phyloP scores from a whole-genome alignment of 2,888 invertebrate genomes.

The Diadegma fenestrale region DNA sequence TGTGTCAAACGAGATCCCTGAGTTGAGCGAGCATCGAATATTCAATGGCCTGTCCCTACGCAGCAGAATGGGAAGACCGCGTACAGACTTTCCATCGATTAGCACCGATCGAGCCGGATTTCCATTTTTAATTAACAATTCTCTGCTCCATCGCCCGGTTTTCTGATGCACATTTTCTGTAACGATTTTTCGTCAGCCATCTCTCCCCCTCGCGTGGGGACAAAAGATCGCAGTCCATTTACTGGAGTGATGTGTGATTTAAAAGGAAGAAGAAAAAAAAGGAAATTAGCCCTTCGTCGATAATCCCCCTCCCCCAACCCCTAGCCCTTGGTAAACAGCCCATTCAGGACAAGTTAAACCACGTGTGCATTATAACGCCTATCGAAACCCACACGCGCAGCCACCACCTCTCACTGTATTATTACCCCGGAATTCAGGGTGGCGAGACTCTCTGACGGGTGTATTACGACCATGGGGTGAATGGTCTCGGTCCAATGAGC shows the following conservation, averaged over 20 bases:
- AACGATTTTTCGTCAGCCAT: background rate
- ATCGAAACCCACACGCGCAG: conserved; percentile 11
- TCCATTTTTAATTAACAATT: conserved; percentile 10
- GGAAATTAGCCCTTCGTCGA: conserved; percentile 7
- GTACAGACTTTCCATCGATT: background rate
- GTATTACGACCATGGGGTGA: conserved; percentile 2
- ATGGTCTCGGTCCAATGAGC: conserved; percentile 15
- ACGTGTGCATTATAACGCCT: conserved; percentile 15
- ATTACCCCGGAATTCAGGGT: conserved; percentile 15
- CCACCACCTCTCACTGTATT: conserved; percentile 2
- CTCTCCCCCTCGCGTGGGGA: background rate
- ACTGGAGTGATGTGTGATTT: background rate
- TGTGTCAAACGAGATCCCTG: background rate
- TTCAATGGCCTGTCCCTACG: background rate
- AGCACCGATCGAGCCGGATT: background rate
- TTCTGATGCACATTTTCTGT: background rate
- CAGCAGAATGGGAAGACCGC: background rate
- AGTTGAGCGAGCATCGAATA: background rate
- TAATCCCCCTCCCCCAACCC: background rate
- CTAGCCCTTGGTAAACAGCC: conserved; percentile 2
- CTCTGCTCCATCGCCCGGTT: background rate
- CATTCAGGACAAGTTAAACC: background rate
- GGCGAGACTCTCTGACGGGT: conserved; percentile 17
- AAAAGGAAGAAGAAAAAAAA: background rate
- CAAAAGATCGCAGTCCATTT: background rate